Conservation (phyloP, 2,888 invertebrate genomes). For the Eurois occulta region DNA sequence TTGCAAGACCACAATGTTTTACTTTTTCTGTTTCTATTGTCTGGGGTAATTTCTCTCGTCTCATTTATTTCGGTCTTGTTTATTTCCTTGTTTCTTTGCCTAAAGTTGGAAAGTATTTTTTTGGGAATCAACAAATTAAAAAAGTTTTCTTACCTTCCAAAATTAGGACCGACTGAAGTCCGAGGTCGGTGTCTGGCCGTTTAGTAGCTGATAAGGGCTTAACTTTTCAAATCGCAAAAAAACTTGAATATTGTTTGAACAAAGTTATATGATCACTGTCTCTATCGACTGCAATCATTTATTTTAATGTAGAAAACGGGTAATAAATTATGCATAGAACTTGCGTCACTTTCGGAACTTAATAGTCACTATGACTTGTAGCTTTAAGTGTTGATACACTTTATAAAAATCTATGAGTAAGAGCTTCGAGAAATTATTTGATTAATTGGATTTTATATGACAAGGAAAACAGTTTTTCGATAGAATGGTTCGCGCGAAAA, state of each 20-base stretch:
- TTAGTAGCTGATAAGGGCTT: slow-evolving; percentile 10
- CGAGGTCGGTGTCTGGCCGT: not conserved
- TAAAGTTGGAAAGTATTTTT: slow-evolving; percentile 1
- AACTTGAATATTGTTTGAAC: not conserved
- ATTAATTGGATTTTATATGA: not conserved
- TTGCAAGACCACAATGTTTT: not conserved
- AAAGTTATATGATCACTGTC: not conserved
- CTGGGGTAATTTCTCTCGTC: not conserved
- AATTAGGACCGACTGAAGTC: slow-evolving; percentile 7
- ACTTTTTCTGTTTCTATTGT: not conserved
- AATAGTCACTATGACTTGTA: not conserved
- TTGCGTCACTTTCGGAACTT: not conserved
- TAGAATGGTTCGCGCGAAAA: not conserved
- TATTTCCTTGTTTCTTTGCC: slow-evolving; percentile 9
- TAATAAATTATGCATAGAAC: not conserved
- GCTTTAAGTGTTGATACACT: slow-evolving; percentile 2
- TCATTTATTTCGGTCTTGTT: not conserved
- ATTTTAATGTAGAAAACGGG: not conserved
- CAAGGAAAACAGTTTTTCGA: not conserved
- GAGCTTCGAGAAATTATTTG: not conserved
- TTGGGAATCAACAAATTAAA: slow-evolving; percentile 7
- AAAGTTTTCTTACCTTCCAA: slow-evolving; percentile 20
- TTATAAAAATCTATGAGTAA: slow-evolving; percentile 23
- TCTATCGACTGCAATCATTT: not conserved
- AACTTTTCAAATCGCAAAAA: slow-evolving; percentile 1